Percentiles rank a stretch among this genome's conserved stretches.
Evolutionary conservation across 1,140 invertebrate genomes (phyloP).

Genomic region (Apis cerana): DNA sequence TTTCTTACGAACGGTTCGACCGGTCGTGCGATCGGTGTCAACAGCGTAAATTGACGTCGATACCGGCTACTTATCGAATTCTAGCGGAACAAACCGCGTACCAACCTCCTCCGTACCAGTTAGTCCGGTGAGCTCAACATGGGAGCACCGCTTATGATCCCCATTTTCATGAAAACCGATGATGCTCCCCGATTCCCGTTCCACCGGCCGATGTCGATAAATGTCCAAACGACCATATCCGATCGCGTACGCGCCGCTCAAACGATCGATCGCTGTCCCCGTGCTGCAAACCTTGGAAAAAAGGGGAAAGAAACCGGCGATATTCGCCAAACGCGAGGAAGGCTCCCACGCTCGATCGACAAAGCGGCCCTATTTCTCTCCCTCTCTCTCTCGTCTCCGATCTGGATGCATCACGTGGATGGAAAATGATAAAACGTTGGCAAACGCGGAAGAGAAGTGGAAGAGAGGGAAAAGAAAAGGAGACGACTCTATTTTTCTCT

Average conservation of each 20-base stretch:
- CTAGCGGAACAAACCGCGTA: not conserved
- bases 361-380: slow-evolving; percentile 3
- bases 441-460: slow-evolving; percentile 11
- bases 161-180: slow-evolving; percentile 48
- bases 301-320: slow-evolving; percentile 4
- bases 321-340: slow-evolving; percentile 24
- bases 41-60: slow-evolving; percentile 56
- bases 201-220: slow-evolving; percentile 9
- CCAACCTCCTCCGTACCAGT: not conserved
- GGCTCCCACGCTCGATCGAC: not conserved
- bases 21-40: slow-evolving; percentile 40
- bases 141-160: slow-evolving; percentile 36
- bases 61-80: slow-evolving; percentile 48
- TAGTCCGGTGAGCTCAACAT: not conserved
- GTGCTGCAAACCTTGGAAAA: not conserved
- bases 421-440: not conserved
- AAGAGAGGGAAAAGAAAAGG: no score
- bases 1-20: slow-evolving; percentile 45
- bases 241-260: slow-evolving; percentile 26
- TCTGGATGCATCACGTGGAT: slow-evolving; percentile 25
- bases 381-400: not conserved
- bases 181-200: not conserved
- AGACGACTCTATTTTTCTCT: no score
- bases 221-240: slow-evolving; percentile 37
- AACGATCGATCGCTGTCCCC: slow-evolving; percentile 27